Evolutionary conservation across 2,888 invertebrate species (phyloP), one percentile per base, ranked within the genome.

Genomic region (Sinhomidia bicolor): DNA sequence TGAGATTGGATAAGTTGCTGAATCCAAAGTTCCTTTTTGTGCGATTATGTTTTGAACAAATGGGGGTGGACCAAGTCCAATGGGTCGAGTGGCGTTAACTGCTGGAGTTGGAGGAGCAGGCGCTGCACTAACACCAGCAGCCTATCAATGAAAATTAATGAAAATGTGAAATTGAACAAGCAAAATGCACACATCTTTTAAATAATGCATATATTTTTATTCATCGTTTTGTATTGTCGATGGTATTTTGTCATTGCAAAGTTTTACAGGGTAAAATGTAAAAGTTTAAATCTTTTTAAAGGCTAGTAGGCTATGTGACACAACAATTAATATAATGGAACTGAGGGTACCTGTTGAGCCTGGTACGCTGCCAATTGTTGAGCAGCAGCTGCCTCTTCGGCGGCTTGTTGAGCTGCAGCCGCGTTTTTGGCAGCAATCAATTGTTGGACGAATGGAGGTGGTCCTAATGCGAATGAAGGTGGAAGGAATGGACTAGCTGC

Each of bases 341-440:
- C 3, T 41, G 68, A 23, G 12, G 80, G 86, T 86, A 71, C 86
- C 80, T 79, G 85, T 78, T 60, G 76, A 36, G 79, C 65, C 32
- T 32, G 44, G 5, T 54, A 44, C 4, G 29, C 85, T 44, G 81
- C 81, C 14, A 79, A 57, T 85, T 88, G 84, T 51, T 84, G 85
- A 9, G 89, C 89, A 14, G 83, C 84, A 23, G 80, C 89, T 12
- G 82, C 87, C 80, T 86, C 89, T 6, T 71, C 83, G 2, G 85
- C 89, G 14, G 89, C 89, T 85, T 84, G 62, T 62, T 81, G 78
- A 29, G 85, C 89, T 17, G 86, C 86, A 17, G 89, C 89, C 0
- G 89, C 89, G 60, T 89, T 89, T 57, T 89, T 89, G 26, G 89
- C 89, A 10, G 83, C 85, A 62, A 89, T 89, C n/a, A 89, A 54